phyloP scores from a whole-genome alignment of 2,113 vertebrate genomes.

The Aspiorhynchus laticeps region DNA sequence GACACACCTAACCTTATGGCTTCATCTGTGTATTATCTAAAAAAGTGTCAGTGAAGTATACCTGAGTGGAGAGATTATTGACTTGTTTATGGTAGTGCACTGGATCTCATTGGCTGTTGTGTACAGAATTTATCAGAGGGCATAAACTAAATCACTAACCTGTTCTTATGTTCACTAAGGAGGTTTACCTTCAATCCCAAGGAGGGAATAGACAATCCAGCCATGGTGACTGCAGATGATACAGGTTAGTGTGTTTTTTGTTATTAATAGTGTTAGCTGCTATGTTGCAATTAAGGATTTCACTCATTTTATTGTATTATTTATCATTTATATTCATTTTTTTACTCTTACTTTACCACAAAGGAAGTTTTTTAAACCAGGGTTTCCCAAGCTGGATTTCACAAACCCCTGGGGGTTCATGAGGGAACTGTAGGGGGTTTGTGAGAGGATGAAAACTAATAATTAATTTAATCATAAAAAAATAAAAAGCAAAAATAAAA shows the following conservation, averaged over 20 bases:
- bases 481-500: neutral
- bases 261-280: neutral
- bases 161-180: slow-evolving; percentile 67
- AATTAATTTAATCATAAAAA: neutral
- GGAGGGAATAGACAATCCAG: slow-evolving; percentile 92
- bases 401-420: too few relatives aligned
- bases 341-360: neutral
- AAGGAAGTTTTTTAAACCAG: neutral
- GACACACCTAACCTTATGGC: slow-evolving; percentile 19
- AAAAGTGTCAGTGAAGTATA: neutral
- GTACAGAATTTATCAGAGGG: slow-evolving; percentile 20
- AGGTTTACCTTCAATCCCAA: slow-evolving; percentile 91
- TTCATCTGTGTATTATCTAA: slow-evolving; percentile 20
- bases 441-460: neutral
- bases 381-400: neutral
- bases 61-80: slow-evolving; percentile 17
- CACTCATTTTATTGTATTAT: neutral
- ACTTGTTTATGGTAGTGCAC: slow-evolving; percentile 23
- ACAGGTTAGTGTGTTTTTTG: slow-evolving; percentile 68
- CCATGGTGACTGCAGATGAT: slow-evolving; percentile 85
- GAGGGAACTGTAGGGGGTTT: neutral
- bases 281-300: neutral
- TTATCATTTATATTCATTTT: neutral
- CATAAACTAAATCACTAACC: neutral
- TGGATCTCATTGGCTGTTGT: slow-evolving; percentile 35